Conservation (phyloP, 1,140 invertebrate species). For the Cydia strobilella region DNA sequence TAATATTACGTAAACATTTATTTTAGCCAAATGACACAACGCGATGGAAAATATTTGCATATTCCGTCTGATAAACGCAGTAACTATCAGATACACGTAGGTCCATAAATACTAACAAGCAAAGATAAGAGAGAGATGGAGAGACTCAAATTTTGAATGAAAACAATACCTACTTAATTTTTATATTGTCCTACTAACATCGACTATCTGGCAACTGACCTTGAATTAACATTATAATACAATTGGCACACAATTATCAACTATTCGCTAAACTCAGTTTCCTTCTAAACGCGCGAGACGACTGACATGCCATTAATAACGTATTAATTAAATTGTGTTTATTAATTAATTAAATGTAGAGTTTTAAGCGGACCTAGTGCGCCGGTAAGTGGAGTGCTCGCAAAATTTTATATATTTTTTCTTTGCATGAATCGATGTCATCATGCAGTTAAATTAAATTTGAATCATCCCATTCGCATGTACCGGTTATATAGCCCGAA, state of each 20-base stretch:
- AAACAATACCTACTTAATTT: conserved; percentile 13
- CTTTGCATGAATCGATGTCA: conserved; percentile 19
- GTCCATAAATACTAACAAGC: background rate
- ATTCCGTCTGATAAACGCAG: too few relatives aligned
- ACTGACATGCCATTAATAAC: conserved; percentile 31
- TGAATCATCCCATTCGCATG: conserved; percentile 24
- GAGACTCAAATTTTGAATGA: background rate
- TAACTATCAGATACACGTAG: background rate
- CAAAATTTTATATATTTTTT: background rate
- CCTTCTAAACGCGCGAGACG: conserved; percentile 37
- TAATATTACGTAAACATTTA: too few relatives aligned
- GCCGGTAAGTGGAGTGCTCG: conserved; percentile 11
- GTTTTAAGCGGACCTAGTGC: conserved; percentile 11
- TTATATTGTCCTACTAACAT: conserved; percentile 21
- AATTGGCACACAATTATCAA: conserved; percentile 38
- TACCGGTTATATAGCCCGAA: conserved; percentile 24
- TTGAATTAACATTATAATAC: conserved; percentile 47
- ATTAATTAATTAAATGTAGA: background rate
- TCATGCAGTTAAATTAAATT: conserved; percentile 17
- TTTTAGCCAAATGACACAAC: too few relatives aligned
- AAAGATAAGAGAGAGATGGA: background rate
- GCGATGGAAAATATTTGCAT: too few relatives aligned
- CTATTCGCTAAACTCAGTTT: conserved; percentile 44
- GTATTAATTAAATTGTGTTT: conserved; percentile 5
- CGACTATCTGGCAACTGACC: conserved; percentile 41